These are phyloP conservation scores for Octomys mimax DNA, from an alignment of 2,797 vertebrate genomes.

Conservation along the genomic window DNA sequence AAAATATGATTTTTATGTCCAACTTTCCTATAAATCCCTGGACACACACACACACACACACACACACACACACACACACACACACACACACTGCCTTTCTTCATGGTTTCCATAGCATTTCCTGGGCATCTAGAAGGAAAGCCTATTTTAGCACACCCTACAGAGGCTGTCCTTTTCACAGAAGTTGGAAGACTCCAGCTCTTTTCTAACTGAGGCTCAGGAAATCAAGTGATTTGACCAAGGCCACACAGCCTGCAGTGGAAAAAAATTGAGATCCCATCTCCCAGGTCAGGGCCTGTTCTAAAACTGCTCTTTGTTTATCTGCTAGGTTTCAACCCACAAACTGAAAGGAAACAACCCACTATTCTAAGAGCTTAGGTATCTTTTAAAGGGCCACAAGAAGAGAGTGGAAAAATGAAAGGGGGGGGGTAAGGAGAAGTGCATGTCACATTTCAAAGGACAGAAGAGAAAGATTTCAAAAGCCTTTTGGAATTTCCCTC, in stretches of 20 bases:
- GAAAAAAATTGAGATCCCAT: constrained; percentile 16
- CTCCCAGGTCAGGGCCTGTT: constrained; percentile 55
- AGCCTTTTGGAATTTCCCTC: constrained; percentile 74
- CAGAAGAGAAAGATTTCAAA: constrained; percentile 74
- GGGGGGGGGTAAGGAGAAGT: constrained; percentile 62
- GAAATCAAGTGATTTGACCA: constrained; percentile 41
- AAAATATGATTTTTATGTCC: constrained; percentile 11
- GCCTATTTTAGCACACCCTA: not conserved
- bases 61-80: not conserved
- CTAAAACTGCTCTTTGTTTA: constrained; percentile 60
- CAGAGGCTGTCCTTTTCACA: constrained; percentile 29
- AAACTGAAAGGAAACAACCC: constrained; percentile 61
- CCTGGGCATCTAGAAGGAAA: not conserved
- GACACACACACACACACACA: not conserved
- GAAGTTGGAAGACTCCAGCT: not conserved
- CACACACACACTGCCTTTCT: not conserved
- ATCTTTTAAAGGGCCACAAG: constrained; percentile 70
- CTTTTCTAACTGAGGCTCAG: constrained; percentile 39
- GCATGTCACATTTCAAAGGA: constrained; percentile 74
- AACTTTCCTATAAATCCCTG: not conserved
- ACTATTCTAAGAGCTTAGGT: constrained; percentile 63
- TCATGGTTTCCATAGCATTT: constrained; percentile 41
- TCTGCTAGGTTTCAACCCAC: constrained; percentile 59
- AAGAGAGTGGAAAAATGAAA: constrained; percentile 57
- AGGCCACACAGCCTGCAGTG: not conserved